Evolutionary conservation across 2,113 vertebrate genomes (phyloP).

Genomic region (Herpetotheres cachinnans): DNA sequence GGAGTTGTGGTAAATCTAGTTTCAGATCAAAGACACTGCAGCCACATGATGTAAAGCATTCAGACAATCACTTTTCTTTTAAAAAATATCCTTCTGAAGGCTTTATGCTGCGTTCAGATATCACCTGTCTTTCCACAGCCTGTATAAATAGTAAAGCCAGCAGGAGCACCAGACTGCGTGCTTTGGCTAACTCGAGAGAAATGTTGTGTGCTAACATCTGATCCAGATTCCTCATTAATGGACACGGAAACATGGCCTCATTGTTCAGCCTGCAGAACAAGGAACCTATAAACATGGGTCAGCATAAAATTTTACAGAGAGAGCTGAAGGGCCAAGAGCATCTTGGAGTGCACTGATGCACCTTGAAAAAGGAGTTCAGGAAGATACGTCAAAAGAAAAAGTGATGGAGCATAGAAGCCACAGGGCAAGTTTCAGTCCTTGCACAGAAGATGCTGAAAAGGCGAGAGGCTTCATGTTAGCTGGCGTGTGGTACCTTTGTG

Average conservation of each 20-base stretch:
- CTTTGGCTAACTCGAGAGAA: neutral
- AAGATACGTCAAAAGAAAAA: neutral
- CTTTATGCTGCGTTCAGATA: constrained; percentile 6
- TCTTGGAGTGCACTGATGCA: neutral
- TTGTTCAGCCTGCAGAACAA: neutral
- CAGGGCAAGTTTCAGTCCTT: neutral
- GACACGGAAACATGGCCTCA: neutral
- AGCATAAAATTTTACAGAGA: neutral
- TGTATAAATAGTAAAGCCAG: constrained; percentile 29
- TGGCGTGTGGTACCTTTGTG: neutral
- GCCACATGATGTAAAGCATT: constrained; percentile 3
- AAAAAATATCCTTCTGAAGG: neutral
- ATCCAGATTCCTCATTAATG: neutral
- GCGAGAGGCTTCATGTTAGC: neutral
- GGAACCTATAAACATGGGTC: neutral
- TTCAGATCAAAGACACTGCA: constrained; percentile 29
- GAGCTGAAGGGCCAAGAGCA: neutral
- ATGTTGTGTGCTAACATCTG: neutral
- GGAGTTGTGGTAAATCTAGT: neutral
- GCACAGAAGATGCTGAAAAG: neutral
- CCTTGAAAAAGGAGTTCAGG: neutral
- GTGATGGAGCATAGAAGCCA: neutral
- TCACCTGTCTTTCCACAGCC: constrained; percentile 40
- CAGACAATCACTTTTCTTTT: neutral
- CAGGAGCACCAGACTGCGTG: neutral